Evolutionary conservation across 2,797 vertebrate genomes (phyloP), one percentile per base, ranked within the genome.

Genomic region (Ctenopoma multispine): DNA sequence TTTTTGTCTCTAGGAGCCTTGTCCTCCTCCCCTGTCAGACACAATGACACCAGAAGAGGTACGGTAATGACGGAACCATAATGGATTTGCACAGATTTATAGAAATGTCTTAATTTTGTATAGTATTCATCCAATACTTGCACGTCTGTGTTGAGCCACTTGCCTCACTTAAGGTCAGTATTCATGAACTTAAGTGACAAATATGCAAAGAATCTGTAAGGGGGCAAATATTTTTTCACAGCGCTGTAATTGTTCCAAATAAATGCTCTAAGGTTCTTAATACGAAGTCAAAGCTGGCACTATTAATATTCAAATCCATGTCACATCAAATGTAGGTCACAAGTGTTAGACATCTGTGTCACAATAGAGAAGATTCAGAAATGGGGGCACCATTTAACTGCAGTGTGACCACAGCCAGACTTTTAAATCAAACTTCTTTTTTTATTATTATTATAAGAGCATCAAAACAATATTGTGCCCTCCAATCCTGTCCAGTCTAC

Each of bases 21-120:
- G 3, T 5, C 87, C 94, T 41, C 77, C 91, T 1, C 91, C 93
- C 4, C 63, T 92, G 34, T 69, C 91, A 29, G 96, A 96, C 72
- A 92, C 89, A 7, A 96, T 96, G 95, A 93, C 88, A 27, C 92
- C 94, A 65, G 87, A 92, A 9, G 85, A 92, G 86, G 91, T 92
- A 81, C 5, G 21, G 36, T 36, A 23, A 70, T n/a, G 8, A 54
- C 15, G 38, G 17, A 41, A 6, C 12, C 7, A 10, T 7, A 9
- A 34, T 7, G 14, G n/a, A 55, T 51, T 23, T 62, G 23, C 24
- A 67, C 60, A 5, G 6, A 63, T 75, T 66, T 24, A 27, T 6
- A 20, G 7, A 69, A 43, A 31, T n/a, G 36, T 48, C 17, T 58
- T 64, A n/a, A 57, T 56, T 56, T 59, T 72, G 55, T 51, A 14